Base-by-base conservation (phyloP, 2,797 vertebrate genomes). In the Cyclura pinguis region DNA sequence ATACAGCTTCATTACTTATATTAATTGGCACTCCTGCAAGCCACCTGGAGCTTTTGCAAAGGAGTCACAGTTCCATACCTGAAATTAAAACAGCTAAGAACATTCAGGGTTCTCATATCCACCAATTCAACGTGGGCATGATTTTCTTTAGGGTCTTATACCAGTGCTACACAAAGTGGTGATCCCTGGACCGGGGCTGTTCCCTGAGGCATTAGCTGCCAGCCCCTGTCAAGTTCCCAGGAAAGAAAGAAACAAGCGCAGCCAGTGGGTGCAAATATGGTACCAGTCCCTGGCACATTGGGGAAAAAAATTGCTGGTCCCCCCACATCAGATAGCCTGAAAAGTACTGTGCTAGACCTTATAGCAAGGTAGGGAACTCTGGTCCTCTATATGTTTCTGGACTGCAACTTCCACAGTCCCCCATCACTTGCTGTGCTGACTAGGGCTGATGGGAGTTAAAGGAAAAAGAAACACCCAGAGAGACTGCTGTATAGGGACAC, bases 41-140 rank as follows among this genome's bases (percentile, higher is more conserved):
- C 0, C 3, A 76, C 22, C 5, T 80, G 27, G 69, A 50, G 24
- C 35, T 0, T 0, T 0, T 55, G 64, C n/a, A 64, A 55, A 35
- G 20, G 81, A 87, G 0, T 0, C 4, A 86, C 38, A 2, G 5
- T 27, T 42, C 42, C 38, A 77, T 38, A 64, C 13, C 55, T 78
- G 76, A 10, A 93, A 89, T 29, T 29, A 62, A 91, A 55, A 74
- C n/a, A 64, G 22, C 5, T 14, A 55, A 64, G 86, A 42, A 32
- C 0, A 0, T 80, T 7, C 0, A 0, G 67, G 29, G 10, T 3
- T 84, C 57, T 80, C 13, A 69, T 13, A 3, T 42, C 0, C 0
- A 8, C 29, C 90, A 55, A 24, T 38, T 73, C 52, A 9, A 50
- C 9, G 8, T 20, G 22, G 20, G 13, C 6, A 27, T 32, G 7